Evolutionary conservation across 2,797 vertebrate species (phyloP), one percentile per base, ranked within the genome.

Genomic region (Syndactyla subalaris): DNA sequence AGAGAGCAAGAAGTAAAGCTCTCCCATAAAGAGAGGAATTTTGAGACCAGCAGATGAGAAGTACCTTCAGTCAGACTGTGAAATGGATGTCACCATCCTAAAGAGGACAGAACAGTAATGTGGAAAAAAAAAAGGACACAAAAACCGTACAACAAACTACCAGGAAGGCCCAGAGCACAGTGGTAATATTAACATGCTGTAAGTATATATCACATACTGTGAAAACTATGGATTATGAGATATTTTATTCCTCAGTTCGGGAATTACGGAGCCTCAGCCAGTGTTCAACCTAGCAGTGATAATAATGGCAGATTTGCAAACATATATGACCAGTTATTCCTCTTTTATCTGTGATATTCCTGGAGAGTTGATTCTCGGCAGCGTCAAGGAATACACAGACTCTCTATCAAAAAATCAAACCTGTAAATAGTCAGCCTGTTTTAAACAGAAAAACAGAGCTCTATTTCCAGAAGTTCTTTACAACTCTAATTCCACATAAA

Each of bases 161-260:
- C 32, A 59, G 52, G 20, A 72, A 87, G 19, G 16, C 11, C 58
- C 34, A 59, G 36, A 82, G 29, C 23, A 82, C 9, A 73, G 10
- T 26, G 52, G 32, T 51, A 75, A 11, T 4, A 8, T 82, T 92
- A 75, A 21, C 14, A 65, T 10, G 9, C 6, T 32, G 5, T n/a
- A 39, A 1, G 0, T 23, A 27, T 49, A 15, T 43, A 34, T 81
- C 20, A 26, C 9, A 5, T 54, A 24, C 1, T 43, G 27, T 62
- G 55, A 84, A 95, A 78, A 5, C 36, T 63, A 58, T 0, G 4
- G 30, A 58, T 73, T 76, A 57, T 49, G 29, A 38, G 83, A 52
- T 7, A 55, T 36, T 86, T 83, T 85, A 54, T 79, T 68, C 11
- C 10, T 27, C 22, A 23, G 2, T 72, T 72, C 29, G 7, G 22